phyloP scores from a whole-genome alignment of 2,113 vertebrate species.

The Coptodon rendalli region DNA sequence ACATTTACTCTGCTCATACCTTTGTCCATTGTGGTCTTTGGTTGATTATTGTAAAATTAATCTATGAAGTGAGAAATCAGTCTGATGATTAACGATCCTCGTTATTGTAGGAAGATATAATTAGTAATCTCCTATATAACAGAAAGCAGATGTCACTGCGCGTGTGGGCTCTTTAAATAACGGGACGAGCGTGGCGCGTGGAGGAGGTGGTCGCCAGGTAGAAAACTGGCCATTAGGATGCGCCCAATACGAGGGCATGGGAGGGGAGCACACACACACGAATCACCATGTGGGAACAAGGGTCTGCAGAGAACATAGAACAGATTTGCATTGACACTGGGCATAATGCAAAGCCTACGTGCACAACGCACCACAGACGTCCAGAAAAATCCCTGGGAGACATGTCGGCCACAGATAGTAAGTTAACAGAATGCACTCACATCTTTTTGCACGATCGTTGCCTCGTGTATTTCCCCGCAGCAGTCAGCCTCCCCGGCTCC shows the following conservation, averaged over 20 bases:
- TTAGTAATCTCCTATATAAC: background rate
- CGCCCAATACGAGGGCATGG: background rate
- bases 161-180: conserved; percentile 43
- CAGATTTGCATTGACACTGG: background rate
- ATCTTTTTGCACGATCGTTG: background rate
- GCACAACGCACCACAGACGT: background rate
- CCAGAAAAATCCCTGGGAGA: background rate
- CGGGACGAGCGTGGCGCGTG: background rate
- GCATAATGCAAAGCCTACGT: background rate
- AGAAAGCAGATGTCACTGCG: background rate
- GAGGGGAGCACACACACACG: background rate
- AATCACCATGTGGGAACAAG: background rate
- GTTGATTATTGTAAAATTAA: background rate
- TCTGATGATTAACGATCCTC: background rate
- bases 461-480: background rate
- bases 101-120: background rate
- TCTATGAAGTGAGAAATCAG: background rate
- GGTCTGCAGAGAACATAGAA: background rate
- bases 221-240: conserved; percentile 40
- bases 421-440: background rate
- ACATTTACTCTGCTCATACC: conserved; percentile 41
- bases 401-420: background rate
- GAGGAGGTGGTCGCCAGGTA: conserved; percentile 30
- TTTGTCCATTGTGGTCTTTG: conserved; percentile 53
- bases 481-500: background rate